Percentiles rank a stretch among this genome's conserved stretches.
Conservation (phyloP, 1,140 invertebrate genomes). For the Bombus balteatus region DNA sequence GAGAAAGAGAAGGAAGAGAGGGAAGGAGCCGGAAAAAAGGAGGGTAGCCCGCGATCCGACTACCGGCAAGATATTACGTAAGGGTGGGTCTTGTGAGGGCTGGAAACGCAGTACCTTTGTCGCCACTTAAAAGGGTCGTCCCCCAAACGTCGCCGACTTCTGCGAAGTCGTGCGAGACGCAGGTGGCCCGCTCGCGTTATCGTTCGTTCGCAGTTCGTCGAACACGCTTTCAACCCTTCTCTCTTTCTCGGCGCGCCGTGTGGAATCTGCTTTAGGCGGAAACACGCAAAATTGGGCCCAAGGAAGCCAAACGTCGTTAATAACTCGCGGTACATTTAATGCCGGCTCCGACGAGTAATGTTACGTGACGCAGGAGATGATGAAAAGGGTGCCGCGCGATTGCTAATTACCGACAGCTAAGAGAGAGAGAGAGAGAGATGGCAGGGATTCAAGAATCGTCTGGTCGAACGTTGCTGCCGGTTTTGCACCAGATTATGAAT, state of each 20-base stretch:
- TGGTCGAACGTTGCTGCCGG: neutral
- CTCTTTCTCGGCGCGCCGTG: neutral
- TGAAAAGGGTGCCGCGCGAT: conserved; percentile 20
- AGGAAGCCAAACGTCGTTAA: conserved; percentile 74
- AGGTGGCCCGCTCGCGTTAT: conserved; percentile 54
- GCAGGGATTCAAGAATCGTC: neutral
- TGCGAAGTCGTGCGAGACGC: conserved; percentile 43
- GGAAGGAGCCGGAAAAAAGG: conserved; percentile 8
- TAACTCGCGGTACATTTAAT: conserved; percentile 77
- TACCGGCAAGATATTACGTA: conserved; percentile 43
- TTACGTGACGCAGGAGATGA: conserved; percentile 31
- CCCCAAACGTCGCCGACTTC: conserved; percentile 41
- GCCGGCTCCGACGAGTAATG: conserved; percentile 42
- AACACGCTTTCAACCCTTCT: conserved; percentile 53
- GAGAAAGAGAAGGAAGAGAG: neutral
- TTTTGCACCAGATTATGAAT: neutral
- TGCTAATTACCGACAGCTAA: conserved; percentile 13
- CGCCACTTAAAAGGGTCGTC: conserved; percentile 46
- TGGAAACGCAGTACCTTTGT: conserved; percentile 43
- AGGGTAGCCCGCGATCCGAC: conserved; percentile 35
- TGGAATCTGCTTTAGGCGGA: conserved; percentile 53
- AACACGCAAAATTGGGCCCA: conserved; percentile 70
- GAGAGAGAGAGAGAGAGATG: neutral
- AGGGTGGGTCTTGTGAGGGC: conserved; percentile 11
- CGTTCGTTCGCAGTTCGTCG: conserved; percentile 60